phyloP scores from a whole-genome alignment of 2,797 vertebrate genomes.

The Microctenopoma steveboyesi region DNA sequence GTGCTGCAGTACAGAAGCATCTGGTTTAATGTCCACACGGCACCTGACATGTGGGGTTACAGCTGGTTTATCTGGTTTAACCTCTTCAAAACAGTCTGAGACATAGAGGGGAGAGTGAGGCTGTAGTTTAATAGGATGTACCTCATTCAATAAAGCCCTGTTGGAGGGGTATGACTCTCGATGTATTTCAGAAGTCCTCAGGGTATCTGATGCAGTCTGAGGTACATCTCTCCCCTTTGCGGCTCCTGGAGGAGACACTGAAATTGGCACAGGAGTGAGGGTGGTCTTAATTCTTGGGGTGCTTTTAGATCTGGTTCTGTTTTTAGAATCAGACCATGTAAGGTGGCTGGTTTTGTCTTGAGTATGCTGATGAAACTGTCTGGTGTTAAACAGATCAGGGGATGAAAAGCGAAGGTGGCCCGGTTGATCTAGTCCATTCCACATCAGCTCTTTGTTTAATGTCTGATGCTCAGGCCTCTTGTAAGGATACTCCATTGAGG shows the following conservation, averaged over 20 bases:
- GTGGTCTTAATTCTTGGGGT: conserved; percentile 86
- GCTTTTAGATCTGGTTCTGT: conserved; percentile 91
- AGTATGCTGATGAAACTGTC: conserved; percentile 76
- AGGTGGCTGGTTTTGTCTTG: conserved; percentile 79
- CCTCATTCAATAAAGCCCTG: conserved; percentile 90
- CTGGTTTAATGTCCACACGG: conserved; percentile 95
- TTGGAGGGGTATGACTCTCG: conserved; percentile 80
- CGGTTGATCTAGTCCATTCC: conserved; percentile 82
- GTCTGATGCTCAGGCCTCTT: conserved; percentile 78
- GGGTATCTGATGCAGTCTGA: conserved; percentile 76
- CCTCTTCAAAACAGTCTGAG: conserved; percentile 87
- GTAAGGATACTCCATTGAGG: conserved; percentile 82
- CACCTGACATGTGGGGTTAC: conserved; percentile 91
- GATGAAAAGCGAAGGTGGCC: conserved; percentile 84
- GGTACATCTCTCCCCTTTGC: conserved; percentile 83
- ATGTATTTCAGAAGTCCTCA: conserved; percentile 79
- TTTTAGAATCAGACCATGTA: conserved; percentile 83
- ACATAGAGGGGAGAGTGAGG: conserved; percentile 91
- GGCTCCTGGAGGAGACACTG: conserved; percentile 79
- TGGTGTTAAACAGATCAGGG: conserved; percentile 80
- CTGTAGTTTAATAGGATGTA: conserved; percentile 97
- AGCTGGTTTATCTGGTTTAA: conserved; percentile 74
- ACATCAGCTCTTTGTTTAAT: conserved; percentile 80
- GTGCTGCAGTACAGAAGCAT: conserved; percentile 90
- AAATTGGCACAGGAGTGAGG: conserved; percentile 87